Evolutionary conservation across 2,113 vertebrate genomes (phyloP), one percentile per base, ranked within the genome.

Genomic region (Pardalotus punctatus): DNA sequence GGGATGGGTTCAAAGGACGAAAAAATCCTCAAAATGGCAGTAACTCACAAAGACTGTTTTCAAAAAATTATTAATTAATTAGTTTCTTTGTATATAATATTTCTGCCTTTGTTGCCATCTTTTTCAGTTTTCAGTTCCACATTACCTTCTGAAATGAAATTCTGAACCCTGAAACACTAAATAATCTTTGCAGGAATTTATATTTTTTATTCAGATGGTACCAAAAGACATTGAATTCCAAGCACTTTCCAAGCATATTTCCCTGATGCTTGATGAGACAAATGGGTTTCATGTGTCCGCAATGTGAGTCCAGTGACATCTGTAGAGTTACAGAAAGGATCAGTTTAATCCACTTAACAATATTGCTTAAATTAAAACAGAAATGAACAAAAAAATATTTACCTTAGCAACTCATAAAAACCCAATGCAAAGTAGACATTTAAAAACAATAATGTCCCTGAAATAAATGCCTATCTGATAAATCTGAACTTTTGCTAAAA

Each of bases 231-330:
- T 25, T 70, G 83, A 81, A 71, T 64, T 94, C 31, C 29, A 83
- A 93, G 20, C 7, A 33, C 57, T 66, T 62, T 91, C 24, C 33
- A 69, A 51, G 15, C 14, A 12, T 42, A 48, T 48, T 87, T 81
- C 27, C 8, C 27, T 67, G 27, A 76, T 74, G 10, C 6, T 79
- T 81, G 21, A 42, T 50, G 27, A 74, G 27, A 73, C 9, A 74
- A 83, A 78, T 8, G 6, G 20, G 20, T 38, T 90, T 40, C 56
- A 6, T 77, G 8, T 86, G 51, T 47, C 64, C 40, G 11, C 72
- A 64, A 38, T 64, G n/a, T 45, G 36, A 60, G 13, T 73, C 9
- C 20, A 35, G 14, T 78, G 45, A 38, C 0, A 0, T 70, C 45
- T 70, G 8, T 5, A n/a, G 12, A 48, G 25, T 45, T 65, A 50